phyloP scores from a whole-genome alignment of 1,140 invertebrate species.

The Drosophila carrolli region DNA sequence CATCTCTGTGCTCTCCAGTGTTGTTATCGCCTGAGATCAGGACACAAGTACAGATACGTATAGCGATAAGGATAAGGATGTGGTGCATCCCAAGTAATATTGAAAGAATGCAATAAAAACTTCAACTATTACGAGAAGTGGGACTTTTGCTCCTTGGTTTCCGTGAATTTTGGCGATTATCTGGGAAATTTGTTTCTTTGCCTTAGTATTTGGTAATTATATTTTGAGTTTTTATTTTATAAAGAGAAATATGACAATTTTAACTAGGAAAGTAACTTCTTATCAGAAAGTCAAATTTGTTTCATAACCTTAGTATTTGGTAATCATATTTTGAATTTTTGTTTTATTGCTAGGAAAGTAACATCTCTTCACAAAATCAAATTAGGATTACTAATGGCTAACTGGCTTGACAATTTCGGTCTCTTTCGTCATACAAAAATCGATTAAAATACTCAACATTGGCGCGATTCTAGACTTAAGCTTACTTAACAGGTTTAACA shows the following conservation, averaged over 20 bases:
- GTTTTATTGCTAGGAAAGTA: not conserved
- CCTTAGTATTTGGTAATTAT: not conserved
- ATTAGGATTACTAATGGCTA: not conserved
- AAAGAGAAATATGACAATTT: not conserved
- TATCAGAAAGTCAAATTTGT: not conserved
- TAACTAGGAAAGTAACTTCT: not conserved
- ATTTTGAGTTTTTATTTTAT: slow-evolving; percentile 1
- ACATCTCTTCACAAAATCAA: not conserved
- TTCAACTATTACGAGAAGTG: slow-evolving; percentile 21
- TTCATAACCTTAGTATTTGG: no score
- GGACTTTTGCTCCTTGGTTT: not conserved
- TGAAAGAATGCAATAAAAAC: slow-evolving; percentile 44
- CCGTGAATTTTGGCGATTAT: not conserved
- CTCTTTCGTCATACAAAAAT: slow-evolving; percentile 51
- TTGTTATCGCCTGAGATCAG: slow-evolving; percentile 9
- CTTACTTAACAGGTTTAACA: slow-evolving; percentile 44
- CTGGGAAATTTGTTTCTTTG: not conserved
- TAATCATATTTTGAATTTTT: no score
- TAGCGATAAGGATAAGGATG: slow-evolving; percentile 28
- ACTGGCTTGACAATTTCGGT: slow-evolving; percentile 24
- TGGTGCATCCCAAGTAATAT: slow-evolving; percentile 29
- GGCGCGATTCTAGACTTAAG: slow-evolving; percentile 7
- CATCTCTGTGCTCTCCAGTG: not conserved
- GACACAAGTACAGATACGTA: slow-evolving; percentile 2
- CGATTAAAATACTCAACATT: slow-evolving; percentile 57